These are phyloP conservation scores for Caenorhabditis sp. DNA, from an alignment of 2,888 invertebrate genomes.

Conservation along the genomic window DNA sequence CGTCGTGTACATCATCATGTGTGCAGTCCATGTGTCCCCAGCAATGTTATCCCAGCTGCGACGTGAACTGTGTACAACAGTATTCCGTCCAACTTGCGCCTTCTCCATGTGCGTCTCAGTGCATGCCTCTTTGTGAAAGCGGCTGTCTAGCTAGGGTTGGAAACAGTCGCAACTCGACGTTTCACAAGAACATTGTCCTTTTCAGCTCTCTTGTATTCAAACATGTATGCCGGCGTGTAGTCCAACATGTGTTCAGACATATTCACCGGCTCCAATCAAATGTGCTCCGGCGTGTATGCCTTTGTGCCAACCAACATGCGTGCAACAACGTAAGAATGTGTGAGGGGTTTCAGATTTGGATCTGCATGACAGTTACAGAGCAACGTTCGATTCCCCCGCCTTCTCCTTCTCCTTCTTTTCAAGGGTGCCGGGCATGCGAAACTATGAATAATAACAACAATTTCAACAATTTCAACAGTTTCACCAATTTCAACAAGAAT, in stretches of 20 bases:
- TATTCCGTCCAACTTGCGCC: slow-evolving; percentile 63
- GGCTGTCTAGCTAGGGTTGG: slow-evolving; percentile 50
- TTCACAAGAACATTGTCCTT: neutral
- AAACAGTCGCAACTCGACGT: neutral
- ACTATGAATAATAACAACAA: slow-evolving; percentile 10
- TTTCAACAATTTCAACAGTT: neutral
- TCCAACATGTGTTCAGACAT: slow-evolving; percentile 62
- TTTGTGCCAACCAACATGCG: slow-evolving; percentile 62
- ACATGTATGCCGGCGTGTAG: slow-evolving; percentile 68
- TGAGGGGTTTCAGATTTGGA: slow-evolving; percentile 21
- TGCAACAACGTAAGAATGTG: slow-evolving; percentile 54
- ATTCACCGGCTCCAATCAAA: slow-evolving; percentile 42
- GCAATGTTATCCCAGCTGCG: slow-evolving; percentile 64
- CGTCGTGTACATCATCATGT: slow-evolving; percentile 64
- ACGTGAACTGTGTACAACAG: slow-evolving; percentile 61
- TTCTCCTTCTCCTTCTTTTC: slow-evolving; percentile 20
- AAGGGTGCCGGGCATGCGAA: slow-evolving; percentile 41
- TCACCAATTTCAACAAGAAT: neutral
- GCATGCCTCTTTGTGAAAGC: slow-evolving; percentile 61
- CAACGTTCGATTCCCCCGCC: slow-evolving; percentile 27
- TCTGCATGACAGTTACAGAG: slow-evolving; percentile 37
- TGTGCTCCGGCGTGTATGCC: slow-evolving; percentile 65
- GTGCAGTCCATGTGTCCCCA: slow-evolving; percentile 62
- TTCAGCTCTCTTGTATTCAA: slow-evolving; percentile 58
- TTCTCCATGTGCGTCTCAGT: slow-evolving; percentile 57